Evolutionary conservation across 2,888 invertebrate species (phyloP).

Genomic region (Parochlus steinenii): DNA sequence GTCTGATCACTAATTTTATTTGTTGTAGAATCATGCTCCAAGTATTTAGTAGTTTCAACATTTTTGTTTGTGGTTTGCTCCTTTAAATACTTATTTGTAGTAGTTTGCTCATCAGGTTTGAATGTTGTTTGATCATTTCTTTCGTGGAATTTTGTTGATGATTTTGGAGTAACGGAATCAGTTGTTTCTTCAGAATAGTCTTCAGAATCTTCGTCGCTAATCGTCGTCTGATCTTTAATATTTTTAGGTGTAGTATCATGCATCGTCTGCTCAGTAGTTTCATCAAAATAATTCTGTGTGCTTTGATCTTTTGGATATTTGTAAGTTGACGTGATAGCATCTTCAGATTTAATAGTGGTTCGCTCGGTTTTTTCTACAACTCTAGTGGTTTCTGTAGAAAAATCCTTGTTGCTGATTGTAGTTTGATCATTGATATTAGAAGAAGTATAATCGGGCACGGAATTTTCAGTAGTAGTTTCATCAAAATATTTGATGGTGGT

Average conservation of each 20-base stretch:
- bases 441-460: not conserved
- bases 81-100: conserved; percentile 8
- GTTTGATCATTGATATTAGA: not conserved
- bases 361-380: not conserved
- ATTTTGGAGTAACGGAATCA: not conserved
- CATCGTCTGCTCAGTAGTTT: no score
- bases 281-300: no score
- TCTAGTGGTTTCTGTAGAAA: not conserved
- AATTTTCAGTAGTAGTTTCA: conserved; percentile 6
- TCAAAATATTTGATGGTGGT: conserved; percentile 4
- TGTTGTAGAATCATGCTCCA: no score
- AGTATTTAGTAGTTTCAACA: no score
- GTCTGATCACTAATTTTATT: no score
- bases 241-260: no score
- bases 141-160: no score
- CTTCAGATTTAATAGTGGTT: not conserved
- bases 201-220: conserved; percentile 12
- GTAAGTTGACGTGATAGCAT: not conserved
- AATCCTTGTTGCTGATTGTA: conserved; percentile 2
- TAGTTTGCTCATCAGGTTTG: conserved; percentile 8
- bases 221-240: no score
- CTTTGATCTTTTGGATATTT: no score
- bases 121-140: conserved; percentile 4
- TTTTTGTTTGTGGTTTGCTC: conserved; percentile 5
- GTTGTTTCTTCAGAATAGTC: conserved; percentile 2